Conservation (phyloP, 2,888 invertebrate genomes). For the Drosophila greeni region DNA sequence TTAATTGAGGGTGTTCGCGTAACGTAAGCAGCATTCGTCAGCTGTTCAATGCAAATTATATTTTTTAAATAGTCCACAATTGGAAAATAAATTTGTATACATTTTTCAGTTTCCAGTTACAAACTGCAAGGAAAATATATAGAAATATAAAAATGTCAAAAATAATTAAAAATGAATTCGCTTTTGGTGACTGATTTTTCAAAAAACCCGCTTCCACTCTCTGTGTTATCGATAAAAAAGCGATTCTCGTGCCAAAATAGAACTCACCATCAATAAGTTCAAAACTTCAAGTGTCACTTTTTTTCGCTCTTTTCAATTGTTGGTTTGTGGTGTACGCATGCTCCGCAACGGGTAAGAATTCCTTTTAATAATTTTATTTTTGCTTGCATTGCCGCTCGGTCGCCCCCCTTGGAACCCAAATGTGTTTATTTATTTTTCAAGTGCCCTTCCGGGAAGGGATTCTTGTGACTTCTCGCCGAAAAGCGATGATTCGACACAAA, state of each 20-base stretch:
- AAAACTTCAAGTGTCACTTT: neutral
- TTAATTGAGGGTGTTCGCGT: too few relatives aligned
- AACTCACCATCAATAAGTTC: neutral
- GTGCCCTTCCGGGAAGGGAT: neutral
- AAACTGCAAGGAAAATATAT: too few relatives aligned
- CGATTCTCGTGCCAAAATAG: neutral
- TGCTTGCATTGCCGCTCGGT: neutral
- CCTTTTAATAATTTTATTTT: neutral
- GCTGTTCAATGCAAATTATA: too few relatives aligned
- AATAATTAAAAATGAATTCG: neutral
- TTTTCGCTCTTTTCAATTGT: neutral
- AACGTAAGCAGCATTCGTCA: too few relatives aligned
- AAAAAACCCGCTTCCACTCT: neutral
- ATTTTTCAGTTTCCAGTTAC: too few relatives aligned
- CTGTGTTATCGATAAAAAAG: neutral
- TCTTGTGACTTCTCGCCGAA: neutral
- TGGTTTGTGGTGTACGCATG: neutral
- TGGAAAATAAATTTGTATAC: too few relatives aligned
- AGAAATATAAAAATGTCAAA: too few relatives aligned
- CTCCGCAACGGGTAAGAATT: neutral
- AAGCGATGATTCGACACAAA: neutral
- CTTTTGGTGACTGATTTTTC: neutral
- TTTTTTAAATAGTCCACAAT: too few relatives aligned
- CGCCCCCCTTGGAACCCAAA: neutral
- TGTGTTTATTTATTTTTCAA: slow-evolving; percentile 2